These are phyloP conservation scores for Reticulitermes lucifugus DNA, from an alignment of 2,888 invertebrate species.

Conservation along the genomic window DNA sequence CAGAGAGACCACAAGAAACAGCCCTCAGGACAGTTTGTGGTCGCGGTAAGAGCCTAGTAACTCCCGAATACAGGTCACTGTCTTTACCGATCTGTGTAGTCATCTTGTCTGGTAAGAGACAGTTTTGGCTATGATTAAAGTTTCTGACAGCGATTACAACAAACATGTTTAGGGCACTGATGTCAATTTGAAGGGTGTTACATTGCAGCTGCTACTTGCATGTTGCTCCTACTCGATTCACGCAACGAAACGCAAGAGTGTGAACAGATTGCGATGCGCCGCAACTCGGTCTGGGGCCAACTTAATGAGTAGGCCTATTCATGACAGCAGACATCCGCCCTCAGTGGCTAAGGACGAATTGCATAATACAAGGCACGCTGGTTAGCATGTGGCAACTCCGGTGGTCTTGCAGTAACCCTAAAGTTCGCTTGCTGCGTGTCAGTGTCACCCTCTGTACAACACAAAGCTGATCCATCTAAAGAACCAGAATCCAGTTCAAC, in stretches of 20 bases:
- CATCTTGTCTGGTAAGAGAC: too few species aligned
- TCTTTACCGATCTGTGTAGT: too few species aligned
- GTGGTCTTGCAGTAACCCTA: constrained; percentile 7
- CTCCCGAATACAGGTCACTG: too few species aligned
- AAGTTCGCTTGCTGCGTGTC: constrained; percentile 1
- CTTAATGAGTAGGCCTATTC: constrained; percentile 16
- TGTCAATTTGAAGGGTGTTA: too few species aligned
- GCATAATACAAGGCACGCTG: neutral
- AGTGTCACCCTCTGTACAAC: constrained; percentile 25
- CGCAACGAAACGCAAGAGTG: neutral
- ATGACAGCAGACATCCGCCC: neutral
- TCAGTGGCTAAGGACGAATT: constrained; percentile 9
- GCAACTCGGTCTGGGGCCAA: neutral
- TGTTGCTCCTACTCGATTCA: neutral
- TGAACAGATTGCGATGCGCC: constrained; percentile 4
- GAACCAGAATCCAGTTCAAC: neutral
- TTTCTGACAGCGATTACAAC: too few species aligned
- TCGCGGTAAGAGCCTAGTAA: too few species aligned
- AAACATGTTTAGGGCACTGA: too few species aligned
- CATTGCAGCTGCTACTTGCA: too few species aligned
- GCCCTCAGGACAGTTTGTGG: too few species aligned
- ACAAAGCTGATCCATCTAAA: constrained; percentile 13
- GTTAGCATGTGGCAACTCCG: constrained; percentile 14
- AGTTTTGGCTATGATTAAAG: too few species aligned
- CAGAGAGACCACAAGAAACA: too few species aligned